phyloP scores from a whole-genome alignment of 2,888 invertebrate species.

The Mimumesa dahlbomi region DNA sequence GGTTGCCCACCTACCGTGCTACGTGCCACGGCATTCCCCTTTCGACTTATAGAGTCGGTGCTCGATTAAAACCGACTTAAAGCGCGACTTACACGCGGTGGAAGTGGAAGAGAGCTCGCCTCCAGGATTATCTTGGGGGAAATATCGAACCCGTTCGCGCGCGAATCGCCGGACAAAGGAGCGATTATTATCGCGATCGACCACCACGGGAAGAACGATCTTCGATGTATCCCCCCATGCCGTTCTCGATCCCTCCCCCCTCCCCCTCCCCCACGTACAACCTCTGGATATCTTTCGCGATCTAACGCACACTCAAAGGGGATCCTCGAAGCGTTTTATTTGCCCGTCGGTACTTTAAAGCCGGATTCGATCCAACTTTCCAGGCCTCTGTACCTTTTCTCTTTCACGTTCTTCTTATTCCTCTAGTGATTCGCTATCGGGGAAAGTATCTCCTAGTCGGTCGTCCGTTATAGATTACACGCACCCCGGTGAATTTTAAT shows the following conservation, averaged over 20 bases:
- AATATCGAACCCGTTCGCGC: conserved; percentile 41
- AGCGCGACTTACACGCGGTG: conserved; percentile 22
- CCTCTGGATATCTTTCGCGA: conserved; percentile 26
- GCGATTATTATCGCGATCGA: conserved; percentile 51
- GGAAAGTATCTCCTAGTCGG: background rate
- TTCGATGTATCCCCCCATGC: background rate
- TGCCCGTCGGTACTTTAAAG: conserved; percentile 2
- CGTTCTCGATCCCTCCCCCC: background rate
- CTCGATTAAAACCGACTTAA: conserved; percentile 60
- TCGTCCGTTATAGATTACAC: conserved; percentile 32
- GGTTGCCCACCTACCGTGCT: conserved; percentile 35
- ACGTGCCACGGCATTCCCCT: conserved; percentile 54
- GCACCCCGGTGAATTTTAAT: conserved; percentile 34
- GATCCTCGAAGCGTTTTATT: conserved; percentile 24
- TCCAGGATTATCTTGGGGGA: conserved; percentile 40
- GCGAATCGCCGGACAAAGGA: conserved; percentile 35
- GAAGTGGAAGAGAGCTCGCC: conserved; percentile 1
- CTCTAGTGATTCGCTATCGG: no score
- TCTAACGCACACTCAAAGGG: conserved; percentile 20
- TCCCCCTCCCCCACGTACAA: background rate
- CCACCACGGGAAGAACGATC: conserved; percentile 21
- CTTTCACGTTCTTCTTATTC: no score
- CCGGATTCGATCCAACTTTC: conserved; percentile 15
- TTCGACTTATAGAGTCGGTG: conserved; percentile 45
- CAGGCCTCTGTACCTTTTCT: no score